A percentile compares a stretch with the other conserved stretches of the same genome.
phyloP scores from a whole-genome alignment of 2,888 invertebrate genomes.

The Epistrophe grossulariae region DNA sequence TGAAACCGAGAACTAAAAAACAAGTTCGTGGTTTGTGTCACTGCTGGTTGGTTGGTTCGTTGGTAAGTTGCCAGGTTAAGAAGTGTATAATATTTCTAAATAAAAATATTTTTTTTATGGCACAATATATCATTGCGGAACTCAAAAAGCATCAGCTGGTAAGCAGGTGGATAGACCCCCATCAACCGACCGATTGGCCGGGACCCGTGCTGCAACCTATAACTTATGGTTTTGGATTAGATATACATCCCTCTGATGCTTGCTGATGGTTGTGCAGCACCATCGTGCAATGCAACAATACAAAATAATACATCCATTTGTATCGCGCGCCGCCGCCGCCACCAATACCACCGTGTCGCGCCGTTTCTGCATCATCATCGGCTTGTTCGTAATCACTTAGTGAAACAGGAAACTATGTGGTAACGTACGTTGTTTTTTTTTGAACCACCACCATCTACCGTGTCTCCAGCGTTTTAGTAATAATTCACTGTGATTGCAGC shows the following conservation, averaged over 20 bases:
- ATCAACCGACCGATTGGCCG: neutral
- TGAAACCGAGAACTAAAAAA: slow-evolving; percentile 37
- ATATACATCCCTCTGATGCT: slow-evolving; percentile 25
- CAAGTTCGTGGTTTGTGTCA: slow-evolving; percentile 40
- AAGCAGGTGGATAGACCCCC: slow-evolving; percentile 54
- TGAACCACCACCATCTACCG: slow-evolving; percentile 35
- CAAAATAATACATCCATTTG: neutral
- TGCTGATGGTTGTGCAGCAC: slow-evolving; percentile 9
- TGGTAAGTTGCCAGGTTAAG: slow-evolving; percentile 11
- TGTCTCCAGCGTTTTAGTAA: neutral
- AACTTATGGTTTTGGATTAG: slow-evolving; percentile 33
- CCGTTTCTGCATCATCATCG: slow-evolving; percentile 27
- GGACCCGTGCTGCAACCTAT: slow-evolving; percentile 25
- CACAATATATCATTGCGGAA: slow-evolving; percentile 55
- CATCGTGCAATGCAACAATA: neutral
- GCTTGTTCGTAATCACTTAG: slow-evolving; percentile 65
- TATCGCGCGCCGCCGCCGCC: neutral
- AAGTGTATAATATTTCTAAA: slow-evolving; percentile 63
- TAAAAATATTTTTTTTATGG: slow-evolving; percentile 41
- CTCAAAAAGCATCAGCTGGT: slow-evolving; percentile 27
- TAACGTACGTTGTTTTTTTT: slow-evolving; percentile 38
- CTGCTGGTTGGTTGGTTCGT: slow-evolving; percentile 15
- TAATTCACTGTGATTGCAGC: slow-evolving; percentile 8
- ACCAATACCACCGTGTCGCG: neutral
- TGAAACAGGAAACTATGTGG: slow-evolving; percentile 74